Percentiles rank a stretch among this genome's conserved stretches.
phyloP scores from a whole-genome alignment of 2,888 invertebrate species.

The Epicampocera succincta region DNA sequence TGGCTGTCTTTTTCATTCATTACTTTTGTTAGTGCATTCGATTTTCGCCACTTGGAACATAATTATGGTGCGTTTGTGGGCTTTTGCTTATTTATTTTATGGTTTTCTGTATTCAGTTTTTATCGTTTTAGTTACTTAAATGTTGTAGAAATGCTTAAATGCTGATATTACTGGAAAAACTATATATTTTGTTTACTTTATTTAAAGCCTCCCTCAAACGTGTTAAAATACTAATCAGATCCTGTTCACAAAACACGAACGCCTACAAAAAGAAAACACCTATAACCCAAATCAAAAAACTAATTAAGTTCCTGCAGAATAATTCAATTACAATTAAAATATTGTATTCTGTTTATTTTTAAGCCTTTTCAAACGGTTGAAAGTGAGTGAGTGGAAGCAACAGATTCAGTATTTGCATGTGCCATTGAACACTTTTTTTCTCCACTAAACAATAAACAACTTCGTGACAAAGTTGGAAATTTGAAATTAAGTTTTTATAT shows the following conservation, averaged over 20 bases:
- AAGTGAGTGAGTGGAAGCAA: slow-evolving; percentile 47
- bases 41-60: no score
- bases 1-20: no score
- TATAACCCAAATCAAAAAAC: slow-evolving; percentile 10
- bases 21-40: no score
- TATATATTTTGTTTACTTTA: no score
- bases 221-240: neutral
- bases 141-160: neutral
- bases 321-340: neutral
- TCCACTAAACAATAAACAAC: slow-evolving; percentile 1
- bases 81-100: no score
- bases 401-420: slow-evolving; percentile 56
- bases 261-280: neutral
- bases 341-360: neutral
- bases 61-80: no score
- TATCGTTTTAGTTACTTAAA: no score
- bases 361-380: slow-evolving; percentile 33
- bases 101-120: no score
- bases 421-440: slow-evolving; percentile 50
- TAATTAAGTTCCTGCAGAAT: slow-evolving; percentile 10
- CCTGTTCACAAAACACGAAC: neutral
- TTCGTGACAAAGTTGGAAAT: slow-evolving; percentile 55
- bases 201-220: no score
- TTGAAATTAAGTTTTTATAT: slow-evolving; percentile 28
- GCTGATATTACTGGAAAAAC: no score